Percentiles rank a stretch among this genome's conserved stretches.
phyloP scores from a whole-genome alignment of 2,888 invertebrate species.

The Noctua pronuba region DNA sequence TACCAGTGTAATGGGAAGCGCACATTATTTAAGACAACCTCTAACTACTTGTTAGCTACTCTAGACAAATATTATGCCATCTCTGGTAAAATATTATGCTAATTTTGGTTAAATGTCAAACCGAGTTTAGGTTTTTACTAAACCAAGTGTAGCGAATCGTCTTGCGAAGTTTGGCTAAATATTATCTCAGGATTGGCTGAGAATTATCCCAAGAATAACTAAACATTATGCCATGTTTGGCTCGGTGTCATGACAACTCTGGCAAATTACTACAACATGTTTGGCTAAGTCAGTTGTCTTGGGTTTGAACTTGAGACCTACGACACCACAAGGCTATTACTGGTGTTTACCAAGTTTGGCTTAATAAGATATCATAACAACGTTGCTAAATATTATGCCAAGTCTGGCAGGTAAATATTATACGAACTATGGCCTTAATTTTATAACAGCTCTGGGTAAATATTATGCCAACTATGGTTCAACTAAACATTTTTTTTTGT shows the following conservation, averaged over 20 bases:
- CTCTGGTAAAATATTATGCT: neutral
- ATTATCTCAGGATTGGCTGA: neutral
- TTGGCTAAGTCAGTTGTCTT: neutral
- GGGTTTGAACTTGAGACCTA: neutral
- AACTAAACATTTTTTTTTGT: neutral
- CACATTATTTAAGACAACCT: slow-evolving; percentile 55
- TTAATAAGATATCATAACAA: too few species aligned
- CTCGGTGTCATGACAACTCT: neutral
- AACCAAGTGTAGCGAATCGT: neutral
- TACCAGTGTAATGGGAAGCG: slow-evolving; percentile 64
- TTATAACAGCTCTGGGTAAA: neutral
- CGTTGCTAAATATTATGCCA: neutral
- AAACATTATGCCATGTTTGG: neutral
- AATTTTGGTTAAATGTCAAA: neutral
- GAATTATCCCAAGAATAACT: neutral
- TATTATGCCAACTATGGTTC: neutral
- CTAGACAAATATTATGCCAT: neutral
- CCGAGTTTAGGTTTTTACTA: neutral
- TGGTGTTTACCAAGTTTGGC: too few species aligned
- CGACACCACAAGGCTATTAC: neutral
- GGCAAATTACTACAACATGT: neutral
- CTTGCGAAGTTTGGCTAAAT: neutral
- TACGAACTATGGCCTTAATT: neutral
- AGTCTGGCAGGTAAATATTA: neutral
- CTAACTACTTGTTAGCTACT: neutral